A percentile compares a stretch with the other conserved stretches of the same genome.
Conservation (phyloP, 2,797 vertebrate genomes). For the Falco biarmicus region DNA sequence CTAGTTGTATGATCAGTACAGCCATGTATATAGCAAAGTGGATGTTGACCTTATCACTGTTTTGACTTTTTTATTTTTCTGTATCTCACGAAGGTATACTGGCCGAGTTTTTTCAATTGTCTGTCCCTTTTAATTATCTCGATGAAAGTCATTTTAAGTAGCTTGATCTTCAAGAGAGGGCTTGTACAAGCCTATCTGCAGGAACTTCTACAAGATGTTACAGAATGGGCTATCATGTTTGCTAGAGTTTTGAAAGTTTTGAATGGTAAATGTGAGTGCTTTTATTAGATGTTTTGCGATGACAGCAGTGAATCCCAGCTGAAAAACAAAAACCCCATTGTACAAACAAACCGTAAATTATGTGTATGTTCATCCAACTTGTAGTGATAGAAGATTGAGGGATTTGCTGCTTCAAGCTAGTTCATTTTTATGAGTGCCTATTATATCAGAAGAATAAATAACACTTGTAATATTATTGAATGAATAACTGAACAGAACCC, state of each 20-base stretch:
- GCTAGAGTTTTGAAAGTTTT: not conserved
- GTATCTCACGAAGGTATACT: not conserved
- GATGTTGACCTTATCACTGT: not conserved
- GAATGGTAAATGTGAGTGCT: not conserved
- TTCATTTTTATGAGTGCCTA: not conserved
- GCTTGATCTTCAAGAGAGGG: not conserved
- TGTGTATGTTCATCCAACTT: not conserved
- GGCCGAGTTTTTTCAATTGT: not conserved
- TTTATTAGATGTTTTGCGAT: not conserved
- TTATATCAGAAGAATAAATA: not conserved
- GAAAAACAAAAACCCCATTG: not conserved
- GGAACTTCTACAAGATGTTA: not conserved
- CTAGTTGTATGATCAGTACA: not conserved
- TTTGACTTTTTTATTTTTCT: not conserved
- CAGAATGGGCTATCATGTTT: not conserved
- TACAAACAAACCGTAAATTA: not conserved
- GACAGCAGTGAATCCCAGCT: not conserved
- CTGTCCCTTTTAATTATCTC: not conserved
- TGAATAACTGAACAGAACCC: not conserved
- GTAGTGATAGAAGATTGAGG: not conserved
- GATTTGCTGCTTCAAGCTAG: not conserved
- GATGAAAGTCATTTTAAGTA: not conserved
- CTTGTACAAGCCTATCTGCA: not conserved
- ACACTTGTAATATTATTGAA: not conserved
- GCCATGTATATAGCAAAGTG: not conserved